A percentile compares a stretch with the other conserved stretches of the same genome.
Evolutionary conservation across 1,140 invertebrate genomes (phyloP).

Genomic region (Mya arenaria): DNA sequence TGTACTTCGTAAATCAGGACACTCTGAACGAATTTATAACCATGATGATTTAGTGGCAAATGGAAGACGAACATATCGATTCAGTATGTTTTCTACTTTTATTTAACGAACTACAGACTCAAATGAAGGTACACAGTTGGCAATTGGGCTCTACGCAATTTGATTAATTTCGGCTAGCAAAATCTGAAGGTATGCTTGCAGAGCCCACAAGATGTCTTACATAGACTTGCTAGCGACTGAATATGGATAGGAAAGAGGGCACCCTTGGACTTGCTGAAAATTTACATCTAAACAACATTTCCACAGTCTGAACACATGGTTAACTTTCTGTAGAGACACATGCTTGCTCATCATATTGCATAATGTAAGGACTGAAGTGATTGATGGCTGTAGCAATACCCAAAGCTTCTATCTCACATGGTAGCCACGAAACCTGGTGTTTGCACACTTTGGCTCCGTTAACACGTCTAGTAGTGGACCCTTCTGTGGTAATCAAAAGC

Average conservation of each 20-base stretch:
- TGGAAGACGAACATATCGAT: conserved; percentile 23
- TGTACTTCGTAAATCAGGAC: conserved; percentile 40
- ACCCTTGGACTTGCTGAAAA: conserved; percentile 58
- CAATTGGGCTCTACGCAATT: conserved; percentile 17
- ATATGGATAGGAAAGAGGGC: conserved; percentile 51
- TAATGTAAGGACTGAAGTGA: neutral
- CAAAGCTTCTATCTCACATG: neutral
- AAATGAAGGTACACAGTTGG: conserved; percentile 55
- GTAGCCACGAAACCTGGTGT: neutral
- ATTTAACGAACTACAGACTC: conserved; percentile 4
- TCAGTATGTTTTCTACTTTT: conserved; percentile 14
- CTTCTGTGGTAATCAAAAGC: conserved; percentile 61
- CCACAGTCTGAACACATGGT: conserved; percentile 49
- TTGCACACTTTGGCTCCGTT: conserved; percentile 37
- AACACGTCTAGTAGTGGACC: conserved; percentile 12
- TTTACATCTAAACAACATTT: conserved; percentile 49
- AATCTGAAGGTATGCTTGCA: conserved; percentile 48
- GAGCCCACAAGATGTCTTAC: conserved; percentile 32
- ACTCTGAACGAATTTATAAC: conserved; percentile 39
- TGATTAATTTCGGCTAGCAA: conserved; percentile 55
- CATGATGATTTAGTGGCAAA: conserved; percentile 54
- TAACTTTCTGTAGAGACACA: neutral
- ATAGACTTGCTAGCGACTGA: conserved; percentile 34
- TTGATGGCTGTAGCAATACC: neutral
- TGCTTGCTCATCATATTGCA: neutral